Base-by-base conservation (phyloP, 2,113 vertebrate genomes). In the Thryonomys swinderianus region DNA sequence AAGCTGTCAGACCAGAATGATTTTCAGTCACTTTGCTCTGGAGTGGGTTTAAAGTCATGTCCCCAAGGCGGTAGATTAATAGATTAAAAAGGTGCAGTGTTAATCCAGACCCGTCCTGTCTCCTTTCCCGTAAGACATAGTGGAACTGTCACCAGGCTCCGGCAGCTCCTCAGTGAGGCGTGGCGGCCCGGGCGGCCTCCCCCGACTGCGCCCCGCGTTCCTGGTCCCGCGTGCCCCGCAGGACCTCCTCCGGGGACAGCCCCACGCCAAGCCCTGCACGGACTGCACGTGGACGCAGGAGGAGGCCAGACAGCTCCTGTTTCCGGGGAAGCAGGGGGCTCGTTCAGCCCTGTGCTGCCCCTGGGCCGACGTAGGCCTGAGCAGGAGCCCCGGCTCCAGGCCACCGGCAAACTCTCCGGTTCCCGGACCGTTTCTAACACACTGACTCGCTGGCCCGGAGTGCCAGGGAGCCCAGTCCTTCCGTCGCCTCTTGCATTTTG, bases 1-100 rank as follows among this genome's bases (percentile, higher is more conserved):
- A 98, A 98, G 92, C 96, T 97, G 97, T 98, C 98, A 98, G 96
- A 25, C 30, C 40, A 66, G 96, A 98, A 98, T 95, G 98, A 98
- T 98, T 98, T 98, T 97, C 98, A 98, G 98, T 98, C 98, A 98
- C 94, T 98, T 95, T n/a, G 37, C 86, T 97, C 94, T 69, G 92
- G 79, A 98, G 90, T 97, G 94, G 97, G 96, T 98, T 98, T 98
- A 98, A 98, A 98, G 97, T 92, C 88, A 32, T 96, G 93, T 97
- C 96, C 96, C 97, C 93, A 91, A 97, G 97, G 98, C 97, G 92
- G 95, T 93, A 97, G 98, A 97, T 97, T 98, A 98, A 98, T 97
- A 98, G 96, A 98, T 98, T 98, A 95, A 98, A 98, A 98, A 97
- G 93, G 79, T 88, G 95, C 97, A 97, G 94, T 98, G 96, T 98